Evolutionary conservation across 2,888 invertebrate genomes (phyloP), one percentile per base, ranked within the genome.

Genomic region (Nyleta sp.): DNA sequence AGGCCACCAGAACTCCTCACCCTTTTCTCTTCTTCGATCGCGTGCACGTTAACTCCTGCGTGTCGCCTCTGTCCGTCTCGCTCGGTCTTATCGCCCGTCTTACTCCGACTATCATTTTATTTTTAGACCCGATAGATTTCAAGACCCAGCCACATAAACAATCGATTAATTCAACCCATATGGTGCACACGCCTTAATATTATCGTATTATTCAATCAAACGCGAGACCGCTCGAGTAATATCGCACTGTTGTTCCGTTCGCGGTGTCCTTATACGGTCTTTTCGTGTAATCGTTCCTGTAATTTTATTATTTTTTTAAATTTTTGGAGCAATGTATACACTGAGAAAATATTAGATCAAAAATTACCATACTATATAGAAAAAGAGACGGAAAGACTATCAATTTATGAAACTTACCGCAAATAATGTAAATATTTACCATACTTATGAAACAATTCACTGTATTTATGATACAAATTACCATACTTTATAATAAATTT

Each of bases 1-100:
- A 89, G 90, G 89, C 87, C 90, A 90, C 84, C 82, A 80, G 83
- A 77, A 80, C 80, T 83, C 81, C 62, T 68, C 72, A 76, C 81
- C 80, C 80, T 80, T 78, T 82, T 75, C 74, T 52, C 74, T 73
- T 79, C 53, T 74, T 79, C 72, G 76, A 79, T 78, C 78, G 78
- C 80, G 77, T 73, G 77, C 74, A 74, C 74, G 64, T 80, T 65
- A 71, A 73, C 57, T 71, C 62, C 74, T 70, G 70, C 70, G 70
- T 71, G 64, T 65, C 60, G 55, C 64, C 38, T 59, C 35, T 11
- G 1, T 60, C 57, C 38, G 10, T 53, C 53, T 48, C 13, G 11
- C 11, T 75, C 44, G 20, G 35, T 35, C n/a, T n/a, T n/a, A n/a
- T n/a, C n/a, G n/a, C 28, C 8, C 28, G 35, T 42, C 35, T 46